Percentiles rank a stretch among this genome's conserved stretches.
Evolutionary conservation across 2,888 invertebrate genomes (phyloP).

Genomic region (Theodoxus fluviatilis): DNA sequence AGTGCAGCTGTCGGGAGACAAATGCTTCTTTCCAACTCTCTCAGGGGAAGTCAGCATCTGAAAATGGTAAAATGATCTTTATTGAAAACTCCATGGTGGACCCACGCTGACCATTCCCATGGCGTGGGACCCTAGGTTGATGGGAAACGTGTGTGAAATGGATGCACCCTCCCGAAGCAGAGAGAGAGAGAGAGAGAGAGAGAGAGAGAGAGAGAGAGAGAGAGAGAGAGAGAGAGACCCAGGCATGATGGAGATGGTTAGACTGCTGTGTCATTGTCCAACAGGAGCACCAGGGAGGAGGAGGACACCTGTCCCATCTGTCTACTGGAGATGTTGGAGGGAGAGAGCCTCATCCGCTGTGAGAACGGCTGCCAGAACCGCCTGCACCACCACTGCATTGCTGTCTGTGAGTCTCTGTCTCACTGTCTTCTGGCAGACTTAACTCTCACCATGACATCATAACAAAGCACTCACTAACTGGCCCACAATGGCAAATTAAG

Average conservation of each 20-base stretch:
- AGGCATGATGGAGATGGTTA: slow-evolving; percentile 30
- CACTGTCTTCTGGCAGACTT: slow-evolving; percentile 22
- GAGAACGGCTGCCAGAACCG: slow-evolving; percentile 65
- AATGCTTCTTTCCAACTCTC: too few relatives aligned
- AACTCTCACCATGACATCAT: too few relatives aligned
- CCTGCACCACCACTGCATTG: slow-evolving; percentile 67
- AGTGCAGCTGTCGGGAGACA: too few relatives aligned
- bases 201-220: slow-evolving; percentile 22
- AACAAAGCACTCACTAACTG: too few relatives aligned
- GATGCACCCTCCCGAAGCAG: too few relatives aligned
- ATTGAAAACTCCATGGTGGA: too few relatives aligned
- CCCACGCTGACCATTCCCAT: too few relatives aligned
- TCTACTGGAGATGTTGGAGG: slow-evolving; percentile 67
- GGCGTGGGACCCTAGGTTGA: too few relatives aligned
- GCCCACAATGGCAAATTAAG: too few relatives aligned
- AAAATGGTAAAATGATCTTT: too few relatives aligned
- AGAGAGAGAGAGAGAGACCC: slow-evolving; percentile 18
- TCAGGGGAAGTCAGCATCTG: too few relatives aligned
- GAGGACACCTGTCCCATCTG: slow-evolving; percentile 68
- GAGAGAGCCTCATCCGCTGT: slow-evolving; percentile 66
- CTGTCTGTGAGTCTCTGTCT: slow-evolving; percentile 59
- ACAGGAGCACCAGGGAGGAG: slow-evolving; percentile 59
- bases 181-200: slow-evolving; percentile 27
- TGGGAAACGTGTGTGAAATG: too few relatives aligned
- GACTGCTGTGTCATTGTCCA: not conserved